Conservation (phyloP, 2,888 invertebrate genomes). For the Harmothoe impar region DNA sequence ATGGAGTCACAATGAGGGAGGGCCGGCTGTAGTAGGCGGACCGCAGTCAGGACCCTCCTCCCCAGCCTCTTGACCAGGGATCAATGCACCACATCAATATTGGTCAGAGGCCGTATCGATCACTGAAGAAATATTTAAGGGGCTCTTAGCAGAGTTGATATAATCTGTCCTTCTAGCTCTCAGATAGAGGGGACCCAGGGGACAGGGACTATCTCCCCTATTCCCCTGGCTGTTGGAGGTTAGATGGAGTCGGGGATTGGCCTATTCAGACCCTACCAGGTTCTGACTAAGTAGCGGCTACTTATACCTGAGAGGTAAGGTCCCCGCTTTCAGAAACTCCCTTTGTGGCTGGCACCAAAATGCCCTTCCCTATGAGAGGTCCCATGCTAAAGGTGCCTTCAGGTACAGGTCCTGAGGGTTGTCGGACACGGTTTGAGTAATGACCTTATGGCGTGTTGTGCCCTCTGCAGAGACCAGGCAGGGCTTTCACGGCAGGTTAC, state of each 20-base stretch:
- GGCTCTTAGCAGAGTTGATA: not conserved
- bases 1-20: not conserved
- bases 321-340: too few relatives aligned
- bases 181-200: not conserved
- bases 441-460: not conserved
- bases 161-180: not conserved
- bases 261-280: not conserved
- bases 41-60: not conserved
- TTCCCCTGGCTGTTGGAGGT: not conserved
- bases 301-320: not conserved
- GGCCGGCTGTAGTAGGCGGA: not conserved
- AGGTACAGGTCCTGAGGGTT: too few relatives aligned
- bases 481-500: slow-evolving; percentile 6
- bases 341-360: too few relatives aligned
- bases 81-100: not conserved
- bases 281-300: not conserved
- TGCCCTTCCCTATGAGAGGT: too few relatives aligned
- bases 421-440: not conserved
- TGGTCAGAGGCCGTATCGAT: not conserved
- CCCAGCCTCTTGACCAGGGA: not conserved
- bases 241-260: not conserved
- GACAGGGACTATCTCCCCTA: not conserved
- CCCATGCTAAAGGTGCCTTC: too few relatives aligned
- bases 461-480: not conserved
- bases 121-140: slow-evolving; percentile 12